Base-by-base conservation (phyloP, 2,113 vertebrate species). In the Arvicanthis niloticus region DNA sequence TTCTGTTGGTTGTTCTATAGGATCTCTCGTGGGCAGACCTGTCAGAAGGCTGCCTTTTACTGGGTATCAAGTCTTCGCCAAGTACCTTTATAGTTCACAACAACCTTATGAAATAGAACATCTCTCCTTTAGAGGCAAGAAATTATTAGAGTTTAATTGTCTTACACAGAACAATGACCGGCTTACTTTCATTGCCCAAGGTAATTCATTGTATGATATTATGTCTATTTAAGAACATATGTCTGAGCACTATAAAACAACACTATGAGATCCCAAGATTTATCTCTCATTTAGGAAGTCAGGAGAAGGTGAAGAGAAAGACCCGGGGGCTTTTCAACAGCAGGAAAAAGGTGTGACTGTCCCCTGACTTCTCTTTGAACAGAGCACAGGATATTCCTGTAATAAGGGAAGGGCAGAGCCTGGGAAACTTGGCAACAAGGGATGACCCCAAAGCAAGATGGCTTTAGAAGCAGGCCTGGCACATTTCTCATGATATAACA, bases 231-330 rank as follows among this genome's bases (percentile, higher is more conserved):
- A 51, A 95, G 73, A 72, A 88, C 89, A 78, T 60, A 67, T 92
- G 75, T 92, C 94, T 56, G 80, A 96, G 85, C 58, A 72, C 42
- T 85, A 88, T 76, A 87, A 97, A 95, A 53, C 67, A 60, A 60
- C 60, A 75, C 37, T 34, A 31, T 48, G 60, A 81, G 80, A 86
- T 72, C 6, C 10, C 42, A 70, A 60, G 51, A 51, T 91, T 91
- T 90, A 29, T 48, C 58, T 95, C 26, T 96, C 53, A 7, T 68
- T 96, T 96, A 81, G 21, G 62, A 90, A 90, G 88, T 56, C 19
- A 53, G 82, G 84, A 80, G 53, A 89, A 67, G n/a, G n/a, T 88
- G 37, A 73, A 7, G 34, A 56, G 81, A 81, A 65, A 94, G 62
- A 77, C 31, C 45, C 45, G 45, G 45, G 42, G 48, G 40, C 26